Conservation (phyloP, 2,888 invertebrate genomes). For the Zonitis immaculata region DNA sequence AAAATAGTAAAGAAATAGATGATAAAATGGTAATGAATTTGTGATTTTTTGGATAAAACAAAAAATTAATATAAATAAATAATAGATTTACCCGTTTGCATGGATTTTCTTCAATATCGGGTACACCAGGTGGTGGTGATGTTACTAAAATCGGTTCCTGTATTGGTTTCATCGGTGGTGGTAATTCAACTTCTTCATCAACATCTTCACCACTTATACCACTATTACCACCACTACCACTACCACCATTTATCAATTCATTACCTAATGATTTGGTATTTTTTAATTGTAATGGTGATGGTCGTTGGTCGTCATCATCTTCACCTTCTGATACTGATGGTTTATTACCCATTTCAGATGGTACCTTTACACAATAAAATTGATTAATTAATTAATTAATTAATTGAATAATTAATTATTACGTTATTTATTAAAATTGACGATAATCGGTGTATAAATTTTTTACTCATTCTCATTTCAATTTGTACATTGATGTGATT, state of each 20-base stretch:
- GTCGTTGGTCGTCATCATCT: slow-evolving; percentile 46
- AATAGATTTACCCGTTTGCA: slow-evolving; percentile 55
- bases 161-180: slow-evolving; percentile 95
- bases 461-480: slow-evolving; percentile 22
- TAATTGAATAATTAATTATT: too few species aligned
- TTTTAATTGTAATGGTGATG: slow-evolving; percentile 31
- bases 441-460: slow-evolving; percentile 23
- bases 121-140: slow-evolving; percentile 48
- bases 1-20: neutral
- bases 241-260: slow-evolving; percentile 52
- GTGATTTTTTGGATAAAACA: too few species aligned
- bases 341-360: slow-evolving; percentile 55
- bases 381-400: too few species aligned
- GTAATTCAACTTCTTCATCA: slow-evolving; percentile 80
- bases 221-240: too few species aligned
- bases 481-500: neutral
- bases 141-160: slow-evolving; percentile 58
- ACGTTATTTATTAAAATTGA: slow-evolving; percentile 16
- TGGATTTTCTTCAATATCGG: slow-evolving; percentile 53
- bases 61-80: neutral
- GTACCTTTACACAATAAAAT: slow-evolving; percentile 45
- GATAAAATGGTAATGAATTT: neutral
- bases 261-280: slow-evolving; percentile 34
- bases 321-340: slow-evolving; percentile 50
- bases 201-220: slow-evolving; percentile 58